These are phyloP conservation scores for Trachymyrmex cornetzi DNA, from an alignment of 1,140 invertebrate species.

Conservation along the genomic window DNA sequence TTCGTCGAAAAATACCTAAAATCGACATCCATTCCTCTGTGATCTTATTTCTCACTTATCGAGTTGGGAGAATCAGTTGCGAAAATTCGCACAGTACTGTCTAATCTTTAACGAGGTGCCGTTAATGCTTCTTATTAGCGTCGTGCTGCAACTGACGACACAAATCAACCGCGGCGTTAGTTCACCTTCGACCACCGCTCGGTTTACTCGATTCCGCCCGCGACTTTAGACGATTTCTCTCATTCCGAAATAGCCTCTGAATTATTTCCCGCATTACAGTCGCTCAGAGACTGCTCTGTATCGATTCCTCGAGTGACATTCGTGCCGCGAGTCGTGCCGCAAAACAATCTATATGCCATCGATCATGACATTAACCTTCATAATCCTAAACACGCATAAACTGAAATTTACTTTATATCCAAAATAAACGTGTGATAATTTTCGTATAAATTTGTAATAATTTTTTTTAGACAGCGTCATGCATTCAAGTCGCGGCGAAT, in stretches of 20 bases:
- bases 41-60: slow-evolving; percentile 23
- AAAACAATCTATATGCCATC: neutral
- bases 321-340: slow-evolving; percentile 20
- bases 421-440: neutral
- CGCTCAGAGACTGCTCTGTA: slow-evolving; percentile 7
- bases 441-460: neutral
- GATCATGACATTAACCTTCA: slow-evolving; percentile 57
- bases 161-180: slow-evolving; percentile 43
- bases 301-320: slow-evolving; percentile 55
- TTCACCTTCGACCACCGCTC: slow-evolving; percentile 46
- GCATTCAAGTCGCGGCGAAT: neutral
- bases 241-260: slow-evolving; percentile 34
- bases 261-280: slow-evolving; percentile 25
- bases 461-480: neutral
- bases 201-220: slow-evolving; percentile 5
- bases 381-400: neutral
- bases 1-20: neutral
- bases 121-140: slow-evolving; percentile 50
- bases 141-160: slow-evolving; percentile 28
- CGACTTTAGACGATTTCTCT: slow-evolving; percentile 32
- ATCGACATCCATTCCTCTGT: neutral
- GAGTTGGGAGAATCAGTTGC: slow-evolving; percentile 24
- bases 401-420: neutral
- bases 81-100: slow-evolving; percentile 48
- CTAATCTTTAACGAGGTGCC: slow-evolving; percentile 41